A percentile compares a stretch with the other conserved stretches of the same genome.
Evolutionary conservation across 2,113 vertebrate genomes (phyloP).

Genomic region (Struthidea cinerea): DNA sequence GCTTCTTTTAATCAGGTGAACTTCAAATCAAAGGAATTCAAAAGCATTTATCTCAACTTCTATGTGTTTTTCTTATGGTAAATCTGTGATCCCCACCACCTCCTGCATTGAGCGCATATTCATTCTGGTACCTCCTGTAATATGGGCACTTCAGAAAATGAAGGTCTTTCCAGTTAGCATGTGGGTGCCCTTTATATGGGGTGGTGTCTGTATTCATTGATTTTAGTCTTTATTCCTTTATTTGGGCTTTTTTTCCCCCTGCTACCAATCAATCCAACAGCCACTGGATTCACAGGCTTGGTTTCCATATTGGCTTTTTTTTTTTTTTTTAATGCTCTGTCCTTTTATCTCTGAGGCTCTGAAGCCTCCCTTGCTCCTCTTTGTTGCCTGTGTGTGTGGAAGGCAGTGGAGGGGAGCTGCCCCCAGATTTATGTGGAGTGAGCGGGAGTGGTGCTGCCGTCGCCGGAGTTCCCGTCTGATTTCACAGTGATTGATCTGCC

Average conservation of each 20-base stretch:
- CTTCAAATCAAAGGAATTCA: not conserved
- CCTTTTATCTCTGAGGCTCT: not conserved
- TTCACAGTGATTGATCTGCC: constrained; percentile 70
- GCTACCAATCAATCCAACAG: not conserved
- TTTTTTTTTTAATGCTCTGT: not conserved
- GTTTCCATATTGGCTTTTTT: not conserved
- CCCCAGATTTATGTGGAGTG: not conserved
- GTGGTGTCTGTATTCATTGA: not conserved
- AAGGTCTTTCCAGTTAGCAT: not conserved
- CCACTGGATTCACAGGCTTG: not conserved
- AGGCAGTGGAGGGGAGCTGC: constrained; percentile 32
- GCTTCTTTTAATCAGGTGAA: not conserved
- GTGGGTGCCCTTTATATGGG: accelerated
- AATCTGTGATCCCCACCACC: not conserved
- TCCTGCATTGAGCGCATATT: not conserved
- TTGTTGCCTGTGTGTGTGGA: not conserved
- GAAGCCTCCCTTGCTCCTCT: not conserved
- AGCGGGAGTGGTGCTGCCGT: not conserved
- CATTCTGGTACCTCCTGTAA: not conserved
- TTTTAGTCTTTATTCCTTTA: not conserved
- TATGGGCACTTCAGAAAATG: not conserved
- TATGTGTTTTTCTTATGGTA: accelerated
- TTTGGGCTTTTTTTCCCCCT: accelerated
- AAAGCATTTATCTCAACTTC: not conserved
- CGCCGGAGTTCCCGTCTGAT: not conserved